Base-by-base conservation (phyloP, 2,113 vertebrate species). In the Thymallus thymallus region DNA sequence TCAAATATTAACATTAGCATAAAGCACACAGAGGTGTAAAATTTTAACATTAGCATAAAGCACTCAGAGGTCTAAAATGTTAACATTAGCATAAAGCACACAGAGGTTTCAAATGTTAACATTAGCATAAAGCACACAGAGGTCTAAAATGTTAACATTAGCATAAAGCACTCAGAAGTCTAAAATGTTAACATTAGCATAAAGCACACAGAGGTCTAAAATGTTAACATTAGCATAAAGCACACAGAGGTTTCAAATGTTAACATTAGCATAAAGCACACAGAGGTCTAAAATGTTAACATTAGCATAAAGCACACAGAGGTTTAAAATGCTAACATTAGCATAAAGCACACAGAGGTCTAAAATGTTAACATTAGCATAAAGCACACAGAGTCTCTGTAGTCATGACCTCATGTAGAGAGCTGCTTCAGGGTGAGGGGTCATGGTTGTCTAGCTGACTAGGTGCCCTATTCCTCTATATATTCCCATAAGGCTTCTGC, bases 361-460 rank as follows among this genome's bases (percentile, higher is more conserved):
- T n/a, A n/a, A n/a, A n/a, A n/a, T n/a, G n/a, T n/a, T n/a, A 81
- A 85, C 85, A 92, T 92, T 90, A 82, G 88, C 87, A 88, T 86
- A 89, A 88, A 91, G 86, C 86, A 71, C 72, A 41, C 72, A 71
- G 72, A 60, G n/a, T 10, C 9, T 41, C 35, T 41, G 35, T 41
- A 10, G 7, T 41, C 35, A 41, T 10, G 35, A 10, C 9, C 35
- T 41, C 35, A 41, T 41, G 9, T 41, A 41, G 35, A 41, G 35
- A 10, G 35, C 35, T 41, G 9, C 7, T 10, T 41, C 35, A 41
- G 35, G 9, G 35, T 41, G 35, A 41, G 35, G 35, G 6, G 35
- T 41, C 35, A 41, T 10, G 35, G 35, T 41, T 41, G 35, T 41
- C 9, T 10, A 41, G 35, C 7, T 41, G 35, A 41, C 35, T 41